Evolutionary conservation across 2,113 vertebrate genomes (phyloP).

Genomic region (Stercorarius parasiticus): DNA sequence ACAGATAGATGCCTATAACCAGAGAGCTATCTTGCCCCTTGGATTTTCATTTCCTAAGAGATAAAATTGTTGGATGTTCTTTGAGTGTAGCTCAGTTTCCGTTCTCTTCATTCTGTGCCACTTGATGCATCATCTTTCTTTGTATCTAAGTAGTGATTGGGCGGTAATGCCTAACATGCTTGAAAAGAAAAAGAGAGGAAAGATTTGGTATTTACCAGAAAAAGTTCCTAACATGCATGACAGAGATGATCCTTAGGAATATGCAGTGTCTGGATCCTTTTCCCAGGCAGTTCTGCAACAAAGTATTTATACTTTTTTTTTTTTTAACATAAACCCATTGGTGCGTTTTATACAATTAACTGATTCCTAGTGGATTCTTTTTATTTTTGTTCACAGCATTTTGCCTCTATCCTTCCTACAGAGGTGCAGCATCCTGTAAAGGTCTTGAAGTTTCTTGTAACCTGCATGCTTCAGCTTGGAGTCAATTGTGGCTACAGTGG

Average conservation of each 20-base stretch:
- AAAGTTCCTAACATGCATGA: not conserved
- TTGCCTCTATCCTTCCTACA: slow-evolving; percentile 39
- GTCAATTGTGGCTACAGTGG: slow-evolving; percentile 16
- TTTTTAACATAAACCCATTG: not conserved
- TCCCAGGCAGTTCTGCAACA: not conserved
- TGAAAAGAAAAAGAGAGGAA: not conserved
- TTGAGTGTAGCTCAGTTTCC: not conserved
- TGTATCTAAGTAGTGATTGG: not conserved
- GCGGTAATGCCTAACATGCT: not conserved
- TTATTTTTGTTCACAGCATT: slow-evolving; percentile 57
- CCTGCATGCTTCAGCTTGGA: slow-evolving; percentile 26
- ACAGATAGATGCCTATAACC: not conserved
- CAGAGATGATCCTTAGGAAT: not conserved
- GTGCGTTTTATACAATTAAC: not conserved
- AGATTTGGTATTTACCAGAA: not conserved
- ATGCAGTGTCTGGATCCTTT: not conserved
- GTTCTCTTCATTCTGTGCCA: not conserved
- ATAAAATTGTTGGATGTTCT: not conserved
- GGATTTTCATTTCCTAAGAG: not conserved
- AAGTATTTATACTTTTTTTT: not conserved
- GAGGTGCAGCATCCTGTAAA: slow-evolving; percentile 47
- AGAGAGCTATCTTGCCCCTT: not conserved
- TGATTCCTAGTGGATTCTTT: slow-evolving; percentile 47
- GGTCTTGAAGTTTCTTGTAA: slow-evolving; percentile 51
- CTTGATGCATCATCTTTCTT: not conserved